Evolutionary conservation across 2,797 vertebrate genomes (phyloP).

Genomic region (Trachurus trachurus): DNA sequence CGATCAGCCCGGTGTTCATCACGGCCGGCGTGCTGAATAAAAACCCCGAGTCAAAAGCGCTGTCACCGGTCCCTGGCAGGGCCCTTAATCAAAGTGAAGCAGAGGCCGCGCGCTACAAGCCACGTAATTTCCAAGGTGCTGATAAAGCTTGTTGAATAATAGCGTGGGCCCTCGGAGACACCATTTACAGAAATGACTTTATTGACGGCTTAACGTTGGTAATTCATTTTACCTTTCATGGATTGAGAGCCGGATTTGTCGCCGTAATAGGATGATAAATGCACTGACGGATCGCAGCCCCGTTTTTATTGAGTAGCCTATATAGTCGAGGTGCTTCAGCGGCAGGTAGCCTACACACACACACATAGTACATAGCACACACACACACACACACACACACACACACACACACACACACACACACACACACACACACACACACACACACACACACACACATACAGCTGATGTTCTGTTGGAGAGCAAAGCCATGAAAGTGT

Average conservation of each 20-base stretch:
- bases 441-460: conserved; percentile 26
- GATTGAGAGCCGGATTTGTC: conserved; percentile 93
- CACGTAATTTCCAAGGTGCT: conserved; percentile 97
- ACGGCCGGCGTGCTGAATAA: conserved; percentile 90
- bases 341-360: neutral
- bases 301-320: conserved; percentile 91
- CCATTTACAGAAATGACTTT: conserved; percentile 99
- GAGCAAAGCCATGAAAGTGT: conserved; percentile 35
- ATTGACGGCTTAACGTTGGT: conserved; percentile 99
- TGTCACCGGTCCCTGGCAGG: conserved; percentile 96
- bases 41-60: conserved; percentile 91
- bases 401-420: conserved; percentile 19
- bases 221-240: conserved; percentile 98
- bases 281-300: conserved; percentile 92
- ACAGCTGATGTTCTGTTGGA: conserved; percentile 21
- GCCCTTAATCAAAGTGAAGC: conserved; percentile 97
- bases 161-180: conserved; percentile 93
- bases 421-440: conserved; percentile 22
- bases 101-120: conserved; percentile 88
- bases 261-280: conserved; percentile 99
- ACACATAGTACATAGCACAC: conserved; percentile 17
- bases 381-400: conserved; percentile 13
- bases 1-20: conserved; percentile 96
- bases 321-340: conserved; percentile 56
- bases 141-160: conserved; percentile 99